Evolutionary conservation across 1,140 invertebrate species (phyloP).

Genomic region (Bilobella aurantiaca): DNA sequence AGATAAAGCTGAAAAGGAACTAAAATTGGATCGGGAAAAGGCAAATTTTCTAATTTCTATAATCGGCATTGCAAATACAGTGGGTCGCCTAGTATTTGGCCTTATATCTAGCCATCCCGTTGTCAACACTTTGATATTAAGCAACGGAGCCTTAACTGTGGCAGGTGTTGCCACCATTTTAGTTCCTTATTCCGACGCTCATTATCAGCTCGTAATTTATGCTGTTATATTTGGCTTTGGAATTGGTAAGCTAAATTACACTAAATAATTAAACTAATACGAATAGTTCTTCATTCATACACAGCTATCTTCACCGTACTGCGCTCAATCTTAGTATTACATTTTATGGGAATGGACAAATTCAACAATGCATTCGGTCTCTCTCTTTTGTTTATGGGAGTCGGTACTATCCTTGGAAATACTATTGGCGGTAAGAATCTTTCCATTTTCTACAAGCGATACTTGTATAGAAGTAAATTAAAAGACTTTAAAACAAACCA

Average conservation of each 20-base stretch:
- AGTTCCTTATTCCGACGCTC: neutral
- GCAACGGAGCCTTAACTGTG: conserved; percentile 14
- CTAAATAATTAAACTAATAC: neutral
- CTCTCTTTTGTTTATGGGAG: conserved; percentile 27
- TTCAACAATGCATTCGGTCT: conserved; percentile 30
- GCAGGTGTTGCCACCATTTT: conserved; percentile 9
- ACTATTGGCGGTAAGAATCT: conserved; percentile 16
- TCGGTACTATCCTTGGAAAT: conserved; percentile 19
- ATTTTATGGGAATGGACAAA: conserved; percentile 25
- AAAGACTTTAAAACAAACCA: conserved; percentile 38
- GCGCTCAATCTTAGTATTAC: conserved; percentile 18
- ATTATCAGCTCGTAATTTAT: conserved; percentile 14
- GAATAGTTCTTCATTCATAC: neutral
- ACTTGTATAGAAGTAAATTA: neutral
- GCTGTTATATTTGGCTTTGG: conserved; percentile 13
- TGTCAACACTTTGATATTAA: conserved; percentile 13
- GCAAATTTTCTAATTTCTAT: neutral
- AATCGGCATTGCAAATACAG: conserved; percentile 16
- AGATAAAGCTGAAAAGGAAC: neutral
- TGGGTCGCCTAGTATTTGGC: conserved; percentile 10
- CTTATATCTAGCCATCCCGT: conserved; percentile 5
- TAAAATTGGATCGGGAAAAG: neutral
- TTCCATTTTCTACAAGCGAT: neutral
- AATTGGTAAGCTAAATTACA: conserved; percentile 11
- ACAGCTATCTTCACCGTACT: conserved; percentile 3